Percentiles rank a stretch among this genome's conserved stretches.
phyloP scores from a whole-genome alignment of 2,113 vertebrate genomes.

The Rhagologus leucostigma region DNA sequence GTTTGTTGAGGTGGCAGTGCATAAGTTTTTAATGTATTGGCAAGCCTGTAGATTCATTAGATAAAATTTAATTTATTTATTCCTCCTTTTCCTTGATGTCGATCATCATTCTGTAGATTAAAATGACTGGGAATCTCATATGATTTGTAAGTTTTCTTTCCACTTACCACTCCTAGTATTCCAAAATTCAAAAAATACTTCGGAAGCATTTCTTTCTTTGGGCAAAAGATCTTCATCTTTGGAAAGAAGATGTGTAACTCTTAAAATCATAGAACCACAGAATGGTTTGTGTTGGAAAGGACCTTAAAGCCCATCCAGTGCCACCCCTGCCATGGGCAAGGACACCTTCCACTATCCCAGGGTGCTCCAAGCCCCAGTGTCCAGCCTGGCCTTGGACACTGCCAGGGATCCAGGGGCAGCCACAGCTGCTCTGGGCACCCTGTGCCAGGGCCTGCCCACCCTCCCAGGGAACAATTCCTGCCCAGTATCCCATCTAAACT shows the following conservation, averaged over 20 bases:
- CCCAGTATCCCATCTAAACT: not conserved
- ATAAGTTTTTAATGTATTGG: not conserved
- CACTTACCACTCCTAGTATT: not conserved
- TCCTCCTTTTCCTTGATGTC: not conserved
- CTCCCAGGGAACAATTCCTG: not conserved
- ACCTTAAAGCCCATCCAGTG: rapidly evolving
- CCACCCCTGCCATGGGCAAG: not conserved
- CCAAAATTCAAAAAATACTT: not conserved
- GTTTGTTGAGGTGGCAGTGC: not conserved
- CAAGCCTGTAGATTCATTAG: not conserved
- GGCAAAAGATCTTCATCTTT: not conserved
- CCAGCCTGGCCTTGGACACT: not conserved
- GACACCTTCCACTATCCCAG: not conserved
- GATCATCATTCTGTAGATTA: not conserved
- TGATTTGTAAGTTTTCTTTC: not conserved
- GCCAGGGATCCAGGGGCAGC: not conserved
- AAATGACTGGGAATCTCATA: not conserved
- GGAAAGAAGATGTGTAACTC: not conserved
- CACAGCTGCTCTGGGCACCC: not conserved
- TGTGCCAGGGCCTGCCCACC: not conserved
- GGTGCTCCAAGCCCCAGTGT: not conserved
- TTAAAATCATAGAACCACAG: not conserved
- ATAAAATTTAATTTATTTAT: not conserved
- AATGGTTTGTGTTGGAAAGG: not conserved
- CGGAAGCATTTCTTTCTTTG: not conserved